Evolutionary conservation across 2,113 vertebrate species (phyloP).

Genomic region (Dascyllus trimaculatus): DNA sequence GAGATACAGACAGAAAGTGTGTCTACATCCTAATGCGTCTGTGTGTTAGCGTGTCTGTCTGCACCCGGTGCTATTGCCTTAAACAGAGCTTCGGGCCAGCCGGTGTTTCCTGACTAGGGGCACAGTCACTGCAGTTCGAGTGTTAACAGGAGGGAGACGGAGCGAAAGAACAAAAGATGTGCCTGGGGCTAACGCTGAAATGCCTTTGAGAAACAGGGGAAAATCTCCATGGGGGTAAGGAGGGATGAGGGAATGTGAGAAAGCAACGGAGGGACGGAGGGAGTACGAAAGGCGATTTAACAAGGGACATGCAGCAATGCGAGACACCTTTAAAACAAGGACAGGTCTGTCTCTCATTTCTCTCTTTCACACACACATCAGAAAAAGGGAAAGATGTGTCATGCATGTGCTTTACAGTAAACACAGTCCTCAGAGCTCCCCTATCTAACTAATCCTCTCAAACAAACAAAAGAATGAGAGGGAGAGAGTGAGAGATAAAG

Average conservation of each 20-base stretch:
- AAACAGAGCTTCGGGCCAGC: slow-evolving; percentile 74
- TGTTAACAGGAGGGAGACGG: slow-evolving; percentile 66
- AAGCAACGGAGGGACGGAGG: slow-evolving; percentile 27
- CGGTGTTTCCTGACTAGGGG: slow-evolving; percentile 72
- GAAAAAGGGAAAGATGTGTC: slow-evolving; percentile 63
- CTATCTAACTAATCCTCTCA: slow-evolving; percentile 72
- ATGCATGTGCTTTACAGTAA: slow-evolving; percentile 75
- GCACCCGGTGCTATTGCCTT: slow-evolving; percentile 60
- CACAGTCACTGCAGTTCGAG: slow-evolving; percentile 44
- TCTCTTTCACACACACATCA: slow-evolving; percentile 29
- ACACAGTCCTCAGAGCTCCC: slow-evolving; percentile 68
- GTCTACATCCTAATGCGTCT: slow-evolving; percentile 55
- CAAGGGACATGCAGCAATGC: slow-evolving; percentile 1
- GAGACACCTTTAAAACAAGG: slow-evolving; percentile 36
- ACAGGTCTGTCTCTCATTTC: slow-evolving; percentile 22
- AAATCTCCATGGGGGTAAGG: slow-evolving; percentile 39
- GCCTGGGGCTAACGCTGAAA: slow-evolving; percentile 63
- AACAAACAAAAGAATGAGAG: slow-evolving; percentile 60
- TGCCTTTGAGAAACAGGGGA: slow-evolving; percentile 59
- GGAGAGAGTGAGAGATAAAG: slow-evolving; percentile 49
- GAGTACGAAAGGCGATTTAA: slow-evolving; percentile 10
- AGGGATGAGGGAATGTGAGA: slow-evolving; percentile 52
- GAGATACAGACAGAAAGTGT: slow-evolving; percentile 47
- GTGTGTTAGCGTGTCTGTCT: slow-evolving; percentile 64
- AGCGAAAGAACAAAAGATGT: slow-evolving; percentile 68